A percentile compares a stretch with the other conserved stretches of the same genome.
Conservation (phyloP, 2,797 vertebrate species). For the Eutrigla gurnardus region DNA sequence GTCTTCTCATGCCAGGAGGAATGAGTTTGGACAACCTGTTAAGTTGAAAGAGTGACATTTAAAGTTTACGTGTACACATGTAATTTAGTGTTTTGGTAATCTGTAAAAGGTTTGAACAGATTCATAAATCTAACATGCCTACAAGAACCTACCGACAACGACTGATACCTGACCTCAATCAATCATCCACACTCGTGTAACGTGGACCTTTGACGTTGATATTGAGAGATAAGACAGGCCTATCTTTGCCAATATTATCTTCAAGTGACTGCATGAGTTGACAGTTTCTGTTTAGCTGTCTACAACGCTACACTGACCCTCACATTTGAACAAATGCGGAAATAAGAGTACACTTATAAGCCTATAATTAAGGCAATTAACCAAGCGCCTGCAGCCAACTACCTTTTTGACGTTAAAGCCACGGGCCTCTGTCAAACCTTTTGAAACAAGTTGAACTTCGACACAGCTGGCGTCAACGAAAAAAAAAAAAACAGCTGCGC, state of each 20-base stretch:
- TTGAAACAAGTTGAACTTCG: constrained; percentile 27
- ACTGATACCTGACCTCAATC: constrained; percentile 52
- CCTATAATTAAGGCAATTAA: background rate
- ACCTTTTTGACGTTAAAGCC: background rate
- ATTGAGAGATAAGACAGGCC: constrained; percentile 68
- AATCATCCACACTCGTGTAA: constrained; percentile 51
- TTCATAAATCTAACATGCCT: background rate
- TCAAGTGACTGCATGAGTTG: constrained; percentile 12
- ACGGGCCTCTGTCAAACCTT: background rate
- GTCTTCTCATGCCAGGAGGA: constrained; percentile 81
- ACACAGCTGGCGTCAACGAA: constrained; percentile 42
- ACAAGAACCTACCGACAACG: constrained; percentile 19
- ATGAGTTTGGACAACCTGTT: constrained; percentile 59
- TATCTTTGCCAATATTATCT: constrained; percentile 39
- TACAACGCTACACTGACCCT: background rate
- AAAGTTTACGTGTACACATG: background rate
- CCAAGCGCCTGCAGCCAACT: background rate
- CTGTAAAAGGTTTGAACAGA: background rate
- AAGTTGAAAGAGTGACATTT: background rate
- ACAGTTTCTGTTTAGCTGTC: constrained; percentile 14
- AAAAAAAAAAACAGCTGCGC: constrained; percentile 37
- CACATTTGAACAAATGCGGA: background rate
- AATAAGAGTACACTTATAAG: background rate
- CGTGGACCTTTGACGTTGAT: constrained; percentile 74
- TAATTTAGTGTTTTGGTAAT: background rate